Base-by-base conservation (phyloP, 2,888 invertebrate species). In the Halictus quadricinctus region DNA sequence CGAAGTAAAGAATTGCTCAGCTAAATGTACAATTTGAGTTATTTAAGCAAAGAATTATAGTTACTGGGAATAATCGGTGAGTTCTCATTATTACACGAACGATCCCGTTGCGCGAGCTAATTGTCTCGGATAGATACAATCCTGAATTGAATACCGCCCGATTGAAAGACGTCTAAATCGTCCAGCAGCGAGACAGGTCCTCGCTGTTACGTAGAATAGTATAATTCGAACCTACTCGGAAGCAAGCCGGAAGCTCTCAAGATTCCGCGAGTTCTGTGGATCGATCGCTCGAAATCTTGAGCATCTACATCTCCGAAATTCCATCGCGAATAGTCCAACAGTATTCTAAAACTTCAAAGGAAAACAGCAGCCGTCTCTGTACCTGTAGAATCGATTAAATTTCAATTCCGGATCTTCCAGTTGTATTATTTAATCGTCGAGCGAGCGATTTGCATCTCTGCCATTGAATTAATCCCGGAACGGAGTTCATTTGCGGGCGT, bases 201-300 rank as follows among this genome's bases (percentile, higher is more conserved):
- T 25, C 6, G 25, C 64, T 15, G 29, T 54, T 54, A 54, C n/a
- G 3, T 64, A 29, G 25, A 29, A 29, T 64, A 29, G 29, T 15
- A 29, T 15, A 29, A 29, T 64, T 64, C 64, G 15, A 29, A 81
- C 80, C 69, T 76, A 64, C 64, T 69, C 76, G 73, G 60, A 69
- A 86, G 80, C 43, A 50, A 72, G 72, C 64, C 76, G 50, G 74
- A 77, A 41, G 79, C 79, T 74, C 74, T 81, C 69, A 70, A 79
- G 82, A 83, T 81, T 77, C 84, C 78, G 70, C 66, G 78, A 81
- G 81, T 79, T 48, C 88, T 81, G 70, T 54, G 70, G 78, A 76
- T 64, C 73, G 79, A 69, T 54, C 70, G 58, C 54, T 60, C 43
- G 72, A 72, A 79, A 84, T 87, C 72, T 66, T 54, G 72, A 48